phyloP scores from a whole-genome alignment of 2,888 invertebrate species.

The Nesidiocoris tenuis region DNA sequence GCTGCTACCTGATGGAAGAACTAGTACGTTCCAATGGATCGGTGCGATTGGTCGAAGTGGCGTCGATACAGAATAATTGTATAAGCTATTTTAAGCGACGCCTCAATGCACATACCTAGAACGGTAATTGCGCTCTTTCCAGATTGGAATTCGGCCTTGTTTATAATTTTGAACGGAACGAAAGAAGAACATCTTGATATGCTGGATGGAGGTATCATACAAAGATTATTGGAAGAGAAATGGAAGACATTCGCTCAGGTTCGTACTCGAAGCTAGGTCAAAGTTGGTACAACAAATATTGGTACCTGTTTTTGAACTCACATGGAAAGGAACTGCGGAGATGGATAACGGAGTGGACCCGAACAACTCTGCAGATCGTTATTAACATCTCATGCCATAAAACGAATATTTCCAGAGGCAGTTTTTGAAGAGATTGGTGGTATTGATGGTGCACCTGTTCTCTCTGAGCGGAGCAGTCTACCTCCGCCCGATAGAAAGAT shows the following conservation, averaged over 20 bases:
- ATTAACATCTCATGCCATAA: too few species aligned
- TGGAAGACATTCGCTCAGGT: slow-evolving; percentile 99
- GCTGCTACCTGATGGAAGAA: slow-evolving; percentile 87
- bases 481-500: slow-evolving; percentile 71
- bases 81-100: too few species aligned
- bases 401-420: too few species aligned
- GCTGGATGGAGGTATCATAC: slow-evolving; percentile 97
- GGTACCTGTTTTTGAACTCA: too few species aligned
- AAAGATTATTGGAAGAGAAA: slow-evolving; percentile 93
- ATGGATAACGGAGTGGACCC: too few species aligned
- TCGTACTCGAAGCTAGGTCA: too few species aligned
- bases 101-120: too few species aligned
- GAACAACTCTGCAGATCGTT: too few species aligned
- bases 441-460: slow-evolving; percentile 82
- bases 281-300: too few species aligned
- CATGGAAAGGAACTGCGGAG: too few species aligned
- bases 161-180: slow-evolving; percentile 95
- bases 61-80: too few species aligned
- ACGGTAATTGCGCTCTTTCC: slow-evolving; percentile 52
- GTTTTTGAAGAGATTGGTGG: slow-evolving; percentile 85
- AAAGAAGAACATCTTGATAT: slow-evolving; percentile 98
- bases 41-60: not conserved
- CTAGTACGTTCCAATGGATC: slow-evolving; percentile 65
- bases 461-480: slow-evolving; percentile 89
- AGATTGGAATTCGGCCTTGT: slow-evolving; percentile 99